phyloP scores from a whole-genome alignment of 2,888 invertebrate species.

The Tetramorium bicarinatum region DNA sequence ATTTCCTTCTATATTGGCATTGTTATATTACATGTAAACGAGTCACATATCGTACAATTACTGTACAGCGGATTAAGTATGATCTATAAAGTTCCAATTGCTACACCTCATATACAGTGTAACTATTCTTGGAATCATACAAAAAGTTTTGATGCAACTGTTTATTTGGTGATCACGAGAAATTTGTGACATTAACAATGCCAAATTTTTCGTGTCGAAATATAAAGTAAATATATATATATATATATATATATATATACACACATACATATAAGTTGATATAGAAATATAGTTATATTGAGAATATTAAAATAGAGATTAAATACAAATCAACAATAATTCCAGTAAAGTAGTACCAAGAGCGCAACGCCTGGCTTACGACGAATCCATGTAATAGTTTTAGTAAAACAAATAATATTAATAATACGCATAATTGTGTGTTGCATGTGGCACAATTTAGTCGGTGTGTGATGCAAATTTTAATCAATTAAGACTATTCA shows the following conservation, averaged over 20 bases:
- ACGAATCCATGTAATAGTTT: constrained; percentile 76
- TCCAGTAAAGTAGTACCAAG: constrained; percentile 76
- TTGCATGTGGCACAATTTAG: constrained; percentile 84
- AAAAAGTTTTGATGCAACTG: constrained; percentile 69
- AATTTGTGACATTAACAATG: constrained; percentile 63
- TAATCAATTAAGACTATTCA: constrained; percentile 80
- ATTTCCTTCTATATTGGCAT: constrained; percentile 73
- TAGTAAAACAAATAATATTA: constrained; percentile 80
- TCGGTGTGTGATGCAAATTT: constrained; percentile 78
- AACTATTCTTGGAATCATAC: constrained; percentile 64
- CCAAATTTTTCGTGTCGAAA: constrained; percentile 67
- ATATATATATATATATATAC: constrained; percentile 35
- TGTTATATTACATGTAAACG: constrained; percentile 85
- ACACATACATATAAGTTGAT: constrained; percentile 74
- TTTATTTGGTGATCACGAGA: constrained; percentile 47
- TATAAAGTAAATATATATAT: constrained; percentile 76
- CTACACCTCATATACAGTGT: constrained; percentile 59
- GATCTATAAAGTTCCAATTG: constrained; percentile 76
- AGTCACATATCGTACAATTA: constrained; percentile 85
- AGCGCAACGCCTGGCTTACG: constrained; percentile 66
- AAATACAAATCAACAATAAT: constrained; percentile 84
- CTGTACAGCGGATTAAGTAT: constrained; percentile 81
- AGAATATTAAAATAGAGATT: constrained; percentile 84
- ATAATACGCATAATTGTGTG: constrained; percentile 81
- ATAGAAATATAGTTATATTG: constrained; percentile 77